A percentile compares a stretch with the other conserved stretches of the same genome.
These are phyloP conservation scores for Solea solea DNA, from an alignment of 2,113 vertebrate species.

Conservation along the genomic window DNA sequence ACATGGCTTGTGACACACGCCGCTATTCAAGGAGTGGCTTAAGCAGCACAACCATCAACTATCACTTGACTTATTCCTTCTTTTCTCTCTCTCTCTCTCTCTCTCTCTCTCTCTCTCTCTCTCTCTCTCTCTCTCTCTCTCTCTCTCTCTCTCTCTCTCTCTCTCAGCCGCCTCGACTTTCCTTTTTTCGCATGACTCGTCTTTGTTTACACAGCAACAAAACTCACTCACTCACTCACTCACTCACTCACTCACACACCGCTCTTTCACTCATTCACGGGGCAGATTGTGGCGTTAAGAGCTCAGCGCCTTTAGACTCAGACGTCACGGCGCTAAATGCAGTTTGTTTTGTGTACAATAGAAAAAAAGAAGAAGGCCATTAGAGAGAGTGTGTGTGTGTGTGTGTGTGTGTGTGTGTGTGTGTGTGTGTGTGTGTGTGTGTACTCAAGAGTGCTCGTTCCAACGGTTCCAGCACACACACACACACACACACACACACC, in stretches of 20 bases:
- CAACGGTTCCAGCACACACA: conserved; percentile 60
- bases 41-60: conserved; percentile 42
- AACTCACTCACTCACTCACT: conserved; percentile 13
- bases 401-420: conserved; percentile 32
- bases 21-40: conserved; percentile 46
- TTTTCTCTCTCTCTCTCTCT: conserved; percentile 11
- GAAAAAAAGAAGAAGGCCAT: conserved; percentile 5
- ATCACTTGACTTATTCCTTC: conserved; percentile 53
- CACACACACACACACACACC: conserved; percentile 65
- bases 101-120: too few relatives aligned
- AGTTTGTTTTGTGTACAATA: conserved; percentile 29
- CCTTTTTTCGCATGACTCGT: conserved; percentile 57
- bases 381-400: conserved; percentile 17
- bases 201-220: conserved; percentile 76
- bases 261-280: conserved; percentile 36
- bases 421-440: conserved; percentile 39
- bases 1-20: neutral
- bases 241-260: conserved; percentile 30
- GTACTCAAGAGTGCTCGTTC: conserved; percentile 56
- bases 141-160: too few relatives aligned
- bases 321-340: conserved; percentile 51
- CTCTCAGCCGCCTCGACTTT: conserved; percentile 14
- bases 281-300: conserved; percentile 45
- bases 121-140: conserved; percentile 1
- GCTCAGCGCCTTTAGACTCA: conserved; percentile 35